Base-by-base conservation (phyloP, 2,797 vertebrate genomes). In the Eleutherodactylus coqui region DNA sequence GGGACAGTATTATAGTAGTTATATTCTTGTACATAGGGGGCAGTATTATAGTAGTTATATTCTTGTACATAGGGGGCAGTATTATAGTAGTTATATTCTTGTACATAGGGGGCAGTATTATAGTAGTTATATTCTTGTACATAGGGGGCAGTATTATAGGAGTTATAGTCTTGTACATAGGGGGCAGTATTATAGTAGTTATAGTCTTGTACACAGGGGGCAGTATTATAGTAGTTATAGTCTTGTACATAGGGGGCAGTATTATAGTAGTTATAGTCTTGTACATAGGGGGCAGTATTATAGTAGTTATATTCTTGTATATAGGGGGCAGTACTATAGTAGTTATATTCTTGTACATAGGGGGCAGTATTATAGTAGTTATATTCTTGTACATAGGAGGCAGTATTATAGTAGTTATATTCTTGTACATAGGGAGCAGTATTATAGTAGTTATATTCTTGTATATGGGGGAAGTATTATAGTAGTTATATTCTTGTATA, bases 391-490 rank as follows among this genome's bases (percentile, higher is more conserved):
- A 43, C 11, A 70, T 43, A 70, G 62, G 27, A n/a, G 7, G 34
- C 34, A 38, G 34, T 69, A 69, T 69, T 36, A 69, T 69, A 69
- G 64, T 69, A 69, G 64, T 69, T 69, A 69, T 69, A 69, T 69
- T 69, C 34, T 38, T 69, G 34, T 69, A 69, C 7, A 43, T 70
- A 70, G 67, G 36, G 6, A 27, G 67, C 36, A 70, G 67, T 70
- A 41, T 70, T 43, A 70, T 70, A 70, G 36, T 70, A 70, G 67
- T 70, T 70, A 70, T 70, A 70, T 41, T 70, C 67, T n/a, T 70
- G 36, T 70, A 70, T 16, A 70, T 70, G 38, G 64, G 34, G 5
- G 60, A 17, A 69, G 64, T 67, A 67, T 69, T 38, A 69, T 38
- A 69, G 64, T 69, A 70, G 67, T 70, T 70, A 70, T 70, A 70